phyloP scores from a whole-genome alignment of 1,140 invertebrate genomes.

The Trialeurodes vaporariorum region DNA sequence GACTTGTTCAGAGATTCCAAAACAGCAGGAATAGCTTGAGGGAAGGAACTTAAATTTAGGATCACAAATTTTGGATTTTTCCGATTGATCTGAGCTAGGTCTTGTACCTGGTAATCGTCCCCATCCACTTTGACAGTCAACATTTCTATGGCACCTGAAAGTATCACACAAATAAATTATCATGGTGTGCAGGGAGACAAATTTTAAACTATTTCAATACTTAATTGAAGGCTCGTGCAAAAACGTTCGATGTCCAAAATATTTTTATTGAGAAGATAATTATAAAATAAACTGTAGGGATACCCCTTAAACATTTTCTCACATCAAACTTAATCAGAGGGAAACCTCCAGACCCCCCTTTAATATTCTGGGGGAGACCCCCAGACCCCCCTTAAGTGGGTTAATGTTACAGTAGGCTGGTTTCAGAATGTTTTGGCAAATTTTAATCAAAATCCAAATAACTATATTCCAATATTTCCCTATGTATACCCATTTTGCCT shows the following conservation, averaged over 20 bases:
- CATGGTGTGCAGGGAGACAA: neutral
- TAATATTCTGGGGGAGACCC: too few relatives aligned
- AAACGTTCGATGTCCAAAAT: too few relatives aligned
- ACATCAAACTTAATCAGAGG: too few relatives aligned
- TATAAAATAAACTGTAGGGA: neutral
- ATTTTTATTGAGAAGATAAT: neutral
- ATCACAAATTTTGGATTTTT: slow-evolving; percentile 79
- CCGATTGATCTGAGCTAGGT: slow-evolving; percentile 74
- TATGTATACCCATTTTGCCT: too few relatives aligned
- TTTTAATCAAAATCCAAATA: too few relatives aligned
- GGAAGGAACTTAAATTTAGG: slow-evolving; percentile 68
- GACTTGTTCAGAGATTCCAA: slow-evolving; percentile 60
- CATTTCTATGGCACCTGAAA: slow-evolving; percentile 60
- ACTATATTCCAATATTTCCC: neutral
- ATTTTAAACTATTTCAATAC: neutral
- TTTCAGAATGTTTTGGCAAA: too few relatives aligned
- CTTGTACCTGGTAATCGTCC: slow-evolving; percentile 70
- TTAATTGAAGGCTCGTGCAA: too few relatives aligned
- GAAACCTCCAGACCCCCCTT: too few relatives aligned
- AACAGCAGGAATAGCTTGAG: slow-evolving; percentile 67
- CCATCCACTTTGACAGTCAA: slow-evolving; percentile 62
- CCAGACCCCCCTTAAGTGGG: too few relatives aligned
- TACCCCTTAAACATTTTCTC: too few relatives aligned
- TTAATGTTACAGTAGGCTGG: neutral
- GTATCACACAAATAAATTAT: neutral